Base-by-base conservation (phyloP, 1,140 invertebrate species). In the Camponotus pennsylvanicus region DNA sequence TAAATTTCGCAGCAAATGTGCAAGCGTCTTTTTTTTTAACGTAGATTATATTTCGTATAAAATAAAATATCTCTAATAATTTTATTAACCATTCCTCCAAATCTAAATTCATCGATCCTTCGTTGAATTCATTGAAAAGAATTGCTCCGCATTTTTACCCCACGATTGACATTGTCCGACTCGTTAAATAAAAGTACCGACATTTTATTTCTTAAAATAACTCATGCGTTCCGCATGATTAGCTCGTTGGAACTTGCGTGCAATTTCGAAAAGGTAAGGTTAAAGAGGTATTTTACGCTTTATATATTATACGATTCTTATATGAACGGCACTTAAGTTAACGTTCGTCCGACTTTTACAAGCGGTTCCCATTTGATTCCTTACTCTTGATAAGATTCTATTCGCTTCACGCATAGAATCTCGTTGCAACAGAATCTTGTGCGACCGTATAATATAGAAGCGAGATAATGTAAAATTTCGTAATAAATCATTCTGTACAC, bases 401-500 rank as follows among this genome's bases (percentile, higher is more conserved):
- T 34, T 79, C 40, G 42, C 34, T 69, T 27, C 18, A 37, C 37
- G 64, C n/a, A 52, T 3, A 52, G 9, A 11, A 11, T 45, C 42
- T 45, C 9, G 42, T 45, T 64, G 42, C 76, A 64, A 42, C 32
- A 5, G 5, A 55, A 37, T 55, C 77, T 18, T 34, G 45, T 49
- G 57, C 34, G 77, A 78, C 61, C 45, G 15, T 27, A 27, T 27
- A 27, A 27, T 27, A 27, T 1, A 27, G 27, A 27, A 27, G 18
- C 18, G 66, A 69, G 64, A 80, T 32, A 71, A 21, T n/a, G 37
- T 13, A 37, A 59, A 82, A 82, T 82, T 45, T 52, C 27, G 21
- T 73, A 18, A 73, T 73, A 71, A 73, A 82, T 73, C 79, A 82
- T 32, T 57, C n/a, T 13, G 15, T 27, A n/a, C 42, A 27, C n/a